Base-by-base conservation (phyloP, 35 echinoderm and acorn worm genomes). In the Nesometra sesokonis region DNA sequence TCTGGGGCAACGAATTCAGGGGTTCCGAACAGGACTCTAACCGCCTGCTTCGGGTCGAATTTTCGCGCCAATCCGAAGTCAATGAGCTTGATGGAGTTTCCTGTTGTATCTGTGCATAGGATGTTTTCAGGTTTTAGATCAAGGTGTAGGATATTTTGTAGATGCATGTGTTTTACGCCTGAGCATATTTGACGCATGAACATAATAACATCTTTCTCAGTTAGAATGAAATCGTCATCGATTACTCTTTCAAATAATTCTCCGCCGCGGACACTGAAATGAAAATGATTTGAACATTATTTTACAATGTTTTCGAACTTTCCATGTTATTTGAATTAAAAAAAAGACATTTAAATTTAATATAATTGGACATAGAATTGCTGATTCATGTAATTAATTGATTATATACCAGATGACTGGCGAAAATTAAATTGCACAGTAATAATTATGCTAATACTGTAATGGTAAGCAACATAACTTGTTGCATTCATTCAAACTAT, bases 121-220 rank as follows among this genome's bases (percentile, higher is more conserved):
- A 99, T 94, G 82, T 99, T 99, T 57, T 99, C 96, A 1, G 96
- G 96, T 88, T 99, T 99, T n/a, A 99, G 77, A 67, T 99, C 96
- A 13, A 99, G 88, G 47, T 99, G 96, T 0, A 99, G 90, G 3
- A 99, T 93, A 78, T 89, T 88, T 76, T 85, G 85, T 0, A 43
- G 34, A 79, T 94, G 96, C 93, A 99, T 94, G 91, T 99, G 90
- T 30, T 92, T 88, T 23, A 99, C 96, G 31, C 96, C 96, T 36
- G 88, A 88, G 78, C 96, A 99, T 27, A 99, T 93, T 84, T 99
- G 96, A 77, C 93, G 90, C 87, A 94, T 99, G 83, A 89, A 99
- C 47, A 92, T 91, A 81, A 94, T 99, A 80, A 94, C 96, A 81
- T 99, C 96, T 47, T 86, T 88, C 80, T 99, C 96, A 8, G 93